A percentile compares a stretch with the other conserved stretches of the same genome.
phyloP scores from a whole-genome alignment of 1,140 invertebrate species.

The Zaprionus gabonicus region DNA sequence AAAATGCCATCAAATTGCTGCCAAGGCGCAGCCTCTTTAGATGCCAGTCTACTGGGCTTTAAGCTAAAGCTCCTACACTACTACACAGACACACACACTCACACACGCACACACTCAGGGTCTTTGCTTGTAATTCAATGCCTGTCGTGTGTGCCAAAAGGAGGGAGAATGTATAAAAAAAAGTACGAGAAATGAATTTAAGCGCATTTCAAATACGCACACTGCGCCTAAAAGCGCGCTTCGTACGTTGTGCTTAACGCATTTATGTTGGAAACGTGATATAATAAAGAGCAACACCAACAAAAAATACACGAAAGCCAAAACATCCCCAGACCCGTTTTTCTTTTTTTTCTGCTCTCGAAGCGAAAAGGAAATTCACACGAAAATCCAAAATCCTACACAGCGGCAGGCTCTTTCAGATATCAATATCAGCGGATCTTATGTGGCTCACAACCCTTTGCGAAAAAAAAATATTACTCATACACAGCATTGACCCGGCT shows the following conservation, averaged over 20 bases:
- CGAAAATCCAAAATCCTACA: conserved; percentile 60
- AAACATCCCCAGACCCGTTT: conserved; percentile 31
- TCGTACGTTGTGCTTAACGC: conserved; percentile 73
- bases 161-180: conserved; percentile 28
- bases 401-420: conserved; percentile 49
- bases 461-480: conserved; percentile 69
- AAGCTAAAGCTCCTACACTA: conserved; percentile 25
- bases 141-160: conserved; percentile 51
- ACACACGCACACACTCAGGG: conserved; percentile 9
- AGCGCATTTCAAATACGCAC: conserved; percentile 76
- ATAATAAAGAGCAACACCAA: conserved; percentile 71
- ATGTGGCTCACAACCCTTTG: conserved; percentile 62
- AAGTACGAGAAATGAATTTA: conserved; percentile 65
- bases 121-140: conserved; percentile 65
- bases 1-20: conserved; percentile 76
- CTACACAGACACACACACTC: conserved; percentile 11
- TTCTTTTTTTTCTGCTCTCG: conserved; percentile 2
- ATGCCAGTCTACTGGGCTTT: conserved; percentile 23
- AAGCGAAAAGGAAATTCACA: conserved; percentile 16
- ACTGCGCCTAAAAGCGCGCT: conserved; percentile 52
- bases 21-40: conserved; percentile 39
- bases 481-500: conserved; percentile 50
- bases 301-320: conserved; percentile 36
- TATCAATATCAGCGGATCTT: conserved; percentile 72
- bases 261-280: conserved; percentile 81